Base-by-base conservation (phyloP, 2,888 invertebrate genomes). In the Drosophila imparisetae region DNA sequence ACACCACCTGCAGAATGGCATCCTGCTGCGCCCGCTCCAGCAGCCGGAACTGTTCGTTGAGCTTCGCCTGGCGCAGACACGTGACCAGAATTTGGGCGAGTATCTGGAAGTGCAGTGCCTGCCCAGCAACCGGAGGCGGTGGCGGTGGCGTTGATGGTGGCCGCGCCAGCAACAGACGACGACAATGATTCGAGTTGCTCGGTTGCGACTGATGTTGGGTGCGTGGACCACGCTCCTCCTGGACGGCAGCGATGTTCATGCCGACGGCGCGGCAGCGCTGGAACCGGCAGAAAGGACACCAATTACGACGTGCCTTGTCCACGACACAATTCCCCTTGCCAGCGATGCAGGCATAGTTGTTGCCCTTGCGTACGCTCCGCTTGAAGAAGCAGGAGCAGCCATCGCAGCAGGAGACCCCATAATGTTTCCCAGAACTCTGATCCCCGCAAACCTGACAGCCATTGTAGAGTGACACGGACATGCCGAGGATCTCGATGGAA, bases 321-420 rank as follows among this genome's bases (percentile, higher is more conserved):
- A 98, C 94, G 0, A 95, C 93, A 90, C 97, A 98, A 68, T 94
- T 94, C 18, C 96, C 96, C 71, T 95, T 95, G 2, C 96, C 96
- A 72, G 96, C 96, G 78, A 97, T 97, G 92, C 97, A 97, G 32
- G 95, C 94, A 91, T 97, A 97, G 27, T 94, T 92, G 58, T 95
- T 95, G 50, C 95, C 95, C 73, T 95, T 95, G 52, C 97, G 94
- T 53, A 97, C 95, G 78, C 96, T 96, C 80, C 97, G 94, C 92
- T 98, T 98, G 93, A 98, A 98, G 92, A 98, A 98, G 87, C 98
- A 98, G 59, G 97, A 96, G 91, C 97, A 98, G 0, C 97, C 97
- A 90, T 98, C 97, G 92, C 97, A 98, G 88, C 96, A 96, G 91
- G 95, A 95, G 18, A 96, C 96, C 0, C 97, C 97, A 88, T 97